A percentile compares a stretch with the other conserved stretches of the same genome.
These are phyloP conservation scores for Fabriciana adippe DNA, from an alignment of 2,888 invertebrate species.

Conservation along the genomic window DNA sequence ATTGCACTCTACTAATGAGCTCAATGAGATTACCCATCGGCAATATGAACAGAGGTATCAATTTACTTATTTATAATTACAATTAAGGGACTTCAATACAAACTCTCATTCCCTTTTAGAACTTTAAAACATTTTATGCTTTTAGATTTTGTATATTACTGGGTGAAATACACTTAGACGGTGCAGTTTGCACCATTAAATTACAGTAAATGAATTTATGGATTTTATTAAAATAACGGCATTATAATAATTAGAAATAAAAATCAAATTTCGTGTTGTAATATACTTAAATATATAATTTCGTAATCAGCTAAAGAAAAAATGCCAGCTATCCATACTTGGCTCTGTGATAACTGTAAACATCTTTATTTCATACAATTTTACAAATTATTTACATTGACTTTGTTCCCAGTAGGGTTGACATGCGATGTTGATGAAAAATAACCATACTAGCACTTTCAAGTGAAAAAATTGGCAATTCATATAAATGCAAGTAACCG, in stretches of 20 bases:
- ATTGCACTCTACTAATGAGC: too few relatives aligned
- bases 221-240: too few relatives aligned
- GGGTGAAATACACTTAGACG: too few relatives aligned
- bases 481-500: constrained; percentile 18
- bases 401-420: constrained; percentile 10
- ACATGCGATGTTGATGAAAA: not conserved
- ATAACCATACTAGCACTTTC: constrained; percentile 10
- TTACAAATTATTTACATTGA: constrained; percentile 32
- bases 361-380: constrained; percentile 26
- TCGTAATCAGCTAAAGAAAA: constrained; percentile 26
- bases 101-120: too few relatives aligned
- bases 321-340: constrained; percentile 20
- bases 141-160: too few relatives aligned
- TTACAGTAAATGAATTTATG: too few relatives aligned
- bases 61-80: too few relatives aligned
- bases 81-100: too few relatives aligned
- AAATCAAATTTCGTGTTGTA: constrained; percentile 13
- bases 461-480: not conserved
- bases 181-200: too few relatives aligned
- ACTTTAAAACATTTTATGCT: too few relatives aligned
- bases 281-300: constrained; percentile 31
- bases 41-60: too few relatives aligned
- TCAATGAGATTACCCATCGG: too few relatives aligned
- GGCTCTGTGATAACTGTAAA: constrained; percentile 17
- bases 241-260: not conserved